Evolutionary conservation across 2,113 vertebrate species (phyloP), one percentile per base, ranked within the genome.

Genomic region (Tetrax tetrax): DNA sequence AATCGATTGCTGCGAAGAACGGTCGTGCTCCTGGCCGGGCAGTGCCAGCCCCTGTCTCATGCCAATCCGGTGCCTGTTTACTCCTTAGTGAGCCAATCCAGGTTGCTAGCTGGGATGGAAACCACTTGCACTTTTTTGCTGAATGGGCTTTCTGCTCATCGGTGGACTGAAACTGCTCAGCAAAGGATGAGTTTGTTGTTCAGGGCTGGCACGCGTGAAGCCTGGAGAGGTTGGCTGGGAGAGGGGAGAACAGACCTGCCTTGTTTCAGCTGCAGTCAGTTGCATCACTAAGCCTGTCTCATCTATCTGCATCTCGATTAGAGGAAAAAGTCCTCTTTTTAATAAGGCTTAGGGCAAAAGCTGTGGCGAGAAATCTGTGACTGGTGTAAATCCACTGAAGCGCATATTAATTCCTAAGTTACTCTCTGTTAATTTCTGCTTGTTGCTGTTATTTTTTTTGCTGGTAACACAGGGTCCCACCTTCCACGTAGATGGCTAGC

Each of bases 181-280:
- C 17, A 77, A 72, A 83, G 38, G 65, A 82, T 43, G 47, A 37
- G 29, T 59, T 72, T 59, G 35, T 50, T 35, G 10, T 57, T 51
- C 56, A 51, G 79, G 37, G 43, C 0, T 7, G 56, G 57, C 1
- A 3, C 7, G 14, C 0, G 1, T 48, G 64, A 60, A 38, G 10
- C 12, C 37, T 13, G 64, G 38, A 93, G 33, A 35, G 38, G 68
- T 3, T 53, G 43, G 54, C 33, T 45, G 21, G 33, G 56, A 54
- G 35, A 23, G 7, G 18, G 16, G 17, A 24, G 7, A 65, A 74
- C 10, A 65, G 24, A 54, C 31, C n/a, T 61, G 88, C 47, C 28
- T 70, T 22, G 21, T 33, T 83, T 43, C 45, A 61, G 59, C 53
- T 66, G 27, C 19, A 17, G 22, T 33, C 37, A 28, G 9, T 35